Percentiles rank a stretch among this genome's conserved stretches.
These are phyloP conservation scores for Cliona cf. orientalis DNA, from an alignment of 37 sponge, comb jelly and placozoan genomes.

Conservation along the genomic window DNA sequence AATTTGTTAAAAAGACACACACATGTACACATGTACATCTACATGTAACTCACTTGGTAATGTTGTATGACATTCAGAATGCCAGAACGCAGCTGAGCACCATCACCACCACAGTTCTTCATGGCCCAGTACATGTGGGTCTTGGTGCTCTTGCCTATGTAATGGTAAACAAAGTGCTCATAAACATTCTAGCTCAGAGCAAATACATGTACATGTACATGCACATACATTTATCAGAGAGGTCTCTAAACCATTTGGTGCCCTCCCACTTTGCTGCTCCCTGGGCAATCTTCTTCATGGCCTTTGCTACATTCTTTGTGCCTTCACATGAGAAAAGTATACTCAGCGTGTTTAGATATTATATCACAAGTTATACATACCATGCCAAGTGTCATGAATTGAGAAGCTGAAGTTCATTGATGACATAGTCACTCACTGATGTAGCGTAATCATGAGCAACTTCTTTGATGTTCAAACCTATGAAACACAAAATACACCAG, in stretches of 20 bases:
- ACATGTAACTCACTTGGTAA: conserved; percentile 26
- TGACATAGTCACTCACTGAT: conserved; percentile 4
- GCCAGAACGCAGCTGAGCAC: not conserved
- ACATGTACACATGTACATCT: no score
- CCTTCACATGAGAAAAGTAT: no score
- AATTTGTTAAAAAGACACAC: no score
- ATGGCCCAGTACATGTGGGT: conserved; percentile 34
- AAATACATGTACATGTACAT: not conserved
- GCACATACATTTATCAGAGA: conserved; percentile 28
- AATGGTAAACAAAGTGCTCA: not conserved
- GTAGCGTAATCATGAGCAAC: conserved; percentile 26
- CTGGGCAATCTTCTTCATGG: conserved; percentile 9
- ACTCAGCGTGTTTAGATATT: no score
- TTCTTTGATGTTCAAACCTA: no score
- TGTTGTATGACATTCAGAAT: conserved; percentile 11
- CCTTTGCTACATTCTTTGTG: conserved; percentile 27
- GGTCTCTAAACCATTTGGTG: conserved; percentile 30
- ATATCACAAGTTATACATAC: no score
- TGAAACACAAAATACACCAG: no score
- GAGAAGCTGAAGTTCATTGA: not conserved
- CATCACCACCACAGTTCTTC: conserved; percentile 23
- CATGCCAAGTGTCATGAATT: conserved; percentile 42
- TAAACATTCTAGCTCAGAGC: not conserved
- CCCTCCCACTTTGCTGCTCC: not conserved
- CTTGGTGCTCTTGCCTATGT: conserved; percentile 31